Evolutionary conservation across 2,797 vertebrate genomes (phyloP).

Genomic region (Lutjanus campechanus): DNA sequence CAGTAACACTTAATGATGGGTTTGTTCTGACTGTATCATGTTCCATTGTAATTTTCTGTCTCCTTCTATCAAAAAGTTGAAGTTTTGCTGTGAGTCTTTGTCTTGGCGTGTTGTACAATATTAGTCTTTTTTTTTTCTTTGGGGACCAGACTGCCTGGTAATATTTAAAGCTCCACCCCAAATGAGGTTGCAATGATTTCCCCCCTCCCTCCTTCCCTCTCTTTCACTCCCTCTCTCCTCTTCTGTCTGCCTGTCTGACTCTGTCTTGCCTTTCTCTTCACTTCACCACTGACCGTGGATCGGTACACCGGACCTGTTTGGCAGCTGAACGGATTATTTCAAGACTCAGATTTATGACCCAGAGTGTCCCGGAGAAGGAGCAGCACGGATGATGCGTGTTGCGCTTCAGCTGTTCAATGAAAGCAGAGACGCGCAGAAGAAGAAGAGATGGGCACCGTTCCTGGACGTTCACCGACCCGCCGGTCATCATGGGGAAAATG

Average conservation of each 20-base stretch:
- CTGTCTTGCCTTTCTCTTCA: conserved; percentile 27
- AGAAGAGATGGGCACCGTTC: conserved; percentile 73
- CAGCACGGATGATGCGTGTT: conserved; percentile 76
- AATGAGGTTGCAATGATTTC: conserved; percentile 37
- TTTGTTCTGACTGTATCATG: neutral
- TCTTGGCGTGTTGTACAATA: neutral
- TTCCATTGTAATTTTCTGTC: neutral
- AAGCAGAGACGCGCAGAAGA: conserved; percentile 65
- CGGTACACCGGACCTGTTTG: conserved; percentile 34
- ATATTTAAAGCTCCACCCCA: conserved; percentile 77
- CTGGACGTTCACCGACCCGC: conserved; percentile 52
- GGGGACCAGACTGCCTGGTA: conserved; percentile 39
- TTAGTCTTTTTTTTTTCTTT: conserved; percentile 3
- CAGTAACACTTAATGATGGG: neutral
- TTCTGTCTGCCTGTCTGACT: conserved; percentile 14
- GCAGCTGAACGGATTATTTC: conserved; percentile 18
- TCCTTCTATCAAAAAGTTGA: neutral
- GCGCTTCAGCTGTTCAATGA: conserved; percentile 69
- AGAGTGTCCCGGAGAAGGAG: neutral
- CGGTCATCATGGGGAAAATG: conserved; percentile 1
- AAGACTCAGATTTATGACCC: conserved; percentile 36
- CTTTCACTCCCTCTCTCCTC: neutral
- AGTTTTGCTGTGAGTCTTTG: neutral
- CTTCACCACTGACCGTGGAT: conserved; percentile 30
- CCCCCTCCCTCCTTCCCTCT: neutral